phyloP scores from a whole-genome alignment of 2,888 invertebrate genomes.

The Chloroclystis v-ata region DNA sequence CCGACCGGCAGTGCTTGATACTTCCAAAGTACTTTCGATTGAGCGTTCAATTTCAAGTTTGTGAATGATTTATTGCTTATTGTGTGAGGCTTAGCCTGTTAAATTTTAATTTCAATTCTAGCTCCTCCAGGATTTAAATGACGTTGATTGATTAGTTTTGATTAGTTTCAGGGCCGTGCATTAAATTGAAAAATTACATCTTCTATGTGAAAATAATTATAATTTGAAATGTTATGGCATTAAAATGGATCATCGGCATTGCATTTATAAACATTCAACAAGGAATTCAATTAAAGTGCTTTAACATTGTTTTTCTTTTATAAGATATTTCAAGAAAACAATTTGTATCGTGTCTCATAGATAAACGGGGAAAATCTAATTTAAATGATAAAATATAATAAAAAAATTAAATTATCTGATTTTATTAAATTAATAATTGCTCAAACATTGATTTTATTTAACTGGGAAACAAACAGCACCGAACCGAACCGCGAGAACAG shows the following conservation, averaged over 20 bases:
- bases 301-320: too few relatives aligned
- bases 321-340: too few relatives aligned
- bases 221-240: neutral
- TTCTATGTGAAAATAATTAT: neutral
- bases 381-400: too few relatives aligned
- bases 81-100: constrained; percentile 5
- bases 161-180: constrained; percentile 9
- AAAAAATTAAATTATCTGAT: too few relatives aligned
- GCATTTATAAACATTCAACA: too few relatives aligned
- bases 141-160: constrained; percentile 4
- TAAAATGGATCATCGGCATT: neutral
- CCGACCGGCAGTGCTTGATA: constrained; percentile 44
- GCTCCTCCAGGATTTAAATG: neutral
- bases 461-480: too few relatives aligned
- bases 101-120: constrained; percentile 2
- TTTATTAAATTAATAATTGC: too few relatives aligned
- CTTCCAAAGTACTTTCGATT: constrained; percentile 33
- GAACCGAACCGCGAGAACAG: too few relatives aligned
- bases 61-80: constrained; percentile 20
- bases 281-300: too few relatives aligned
- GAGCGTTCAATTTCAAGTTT: constrained; percentile 15
- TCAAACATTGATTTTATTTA: too few relatives aligned
- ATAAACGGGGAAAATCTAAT: too few relatives aligned
- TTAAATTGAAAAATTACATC: constrained; percentile 5
- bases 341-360: too few relatives aligned